Evolutionary conservation across 1,140 invertebrate genomes (phyloP).

Genomic region (Gonatopus flavifemur): DNA sequence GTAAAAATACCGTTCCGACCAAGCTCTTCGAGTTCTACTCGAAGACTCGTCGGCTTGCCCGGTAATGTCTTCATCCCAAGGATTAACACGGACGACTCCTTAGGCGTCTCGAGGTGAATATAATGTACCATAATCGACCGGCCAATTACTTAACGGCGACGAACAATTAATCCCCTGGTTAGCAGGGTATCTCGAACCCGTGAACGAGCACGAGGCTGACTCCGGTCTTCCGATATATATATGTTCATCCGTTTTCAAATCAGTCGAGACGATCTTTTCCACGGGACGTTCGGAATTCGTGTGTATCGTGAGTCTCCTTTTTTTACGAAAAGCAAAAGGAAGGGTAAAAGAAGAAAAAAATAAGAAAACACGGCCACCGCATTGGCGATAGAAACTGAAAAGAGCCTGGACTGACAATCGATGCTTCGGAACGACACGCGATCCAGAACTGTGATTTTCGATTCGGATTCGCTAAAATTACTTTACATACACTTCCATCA

Average conservation of each 20-base stretch:
- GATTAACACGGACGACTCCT: slow-evolving; percentile 40
- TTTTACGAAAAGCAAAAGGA: slow-evolving; percentile 18
- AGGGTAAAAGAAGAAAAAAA: not conserved
- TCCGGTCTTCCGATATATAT: no score
- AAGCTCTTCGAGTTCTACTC: no score
- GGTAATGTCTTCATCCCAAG: slow-evolving; percentile 58
- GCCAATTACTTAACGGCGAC: slow-evolving; percentile 55
- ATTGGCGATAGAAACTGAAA: no score
- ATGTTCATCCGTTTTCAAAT: no score
- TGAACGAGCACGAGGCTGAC: no score
- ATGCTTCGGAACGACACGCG: no score
- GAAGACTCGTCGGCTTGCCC: slow-evolving; percentile 36
- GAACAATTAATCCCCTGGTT: slow-evolving; percentile 48
- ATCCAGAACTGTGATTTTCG: no score
- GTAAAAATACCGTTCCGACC: slow-evolving; percentile 58
- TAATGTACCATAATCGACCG: slow-evolving; percentile 55
- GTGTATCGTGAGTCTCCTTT: slow-evolving; percentile 33
- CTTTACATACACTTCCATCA: no score
- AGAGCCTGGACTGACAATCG: no score
- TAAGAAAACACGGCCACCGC: no score
- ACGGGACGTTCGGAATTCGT: not conserved
- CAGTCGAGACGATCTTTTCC: not conserved
- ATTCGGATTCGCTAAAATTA: no score
- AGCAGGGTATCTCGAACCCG: no score
- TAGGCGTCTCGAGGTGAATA: slow-evolving; percentile 46